A percentile compares a stretch with the other conserved stretches of the same genome.
Conservation (phyloP, 2,113 vertebrate genomes). For the Pangasianodon hypophthalmus region DNA sequence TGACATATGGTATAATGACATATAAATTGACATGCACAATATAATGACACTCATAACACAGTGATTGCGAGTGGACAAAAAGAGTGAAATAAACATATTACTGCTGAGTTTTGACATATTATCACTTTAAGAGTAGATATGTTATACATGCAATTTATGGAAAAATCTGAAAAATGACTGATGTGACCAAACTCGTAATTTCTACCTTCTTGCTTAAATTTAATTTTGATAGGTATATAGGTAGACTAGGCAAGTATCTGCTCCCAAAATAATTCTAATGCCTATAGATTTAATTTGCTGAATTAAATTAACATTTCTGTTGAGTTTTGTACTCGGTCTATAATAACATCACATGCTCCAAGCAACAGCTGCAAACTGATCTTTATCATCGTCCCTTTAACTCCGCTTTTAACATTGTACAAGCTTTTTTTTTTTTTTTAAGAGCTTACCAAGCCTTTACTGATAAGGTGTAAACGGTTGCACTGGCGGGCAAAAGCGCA, state of each 20-base stretch:
- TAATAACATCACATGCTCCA: neutral
- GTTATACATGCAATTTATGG: neutral
- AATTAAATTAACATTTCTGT: neutral
- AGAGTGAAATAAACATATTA: neutral
- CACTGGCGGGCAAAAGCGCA: constrained; percentile 4
- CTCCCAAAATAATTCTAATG: neutral
- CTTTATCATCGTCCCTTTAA: neutral
- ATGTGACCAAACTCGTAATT: neutral
- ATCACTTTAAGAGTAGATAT: neutral
- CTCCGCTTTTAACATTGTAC: neutral
- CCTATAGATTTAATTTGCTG: neutral
- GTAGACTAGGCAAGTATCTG: neutral
- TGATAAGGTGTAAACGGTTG: constrained; percentile 18
- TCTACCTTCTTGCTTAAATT: neutral
- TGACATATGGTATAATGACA: neutral
- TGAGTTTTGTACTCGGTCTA: neutral
- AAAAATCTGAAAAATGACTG: neutral
- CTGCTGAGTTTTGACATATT: neutral
- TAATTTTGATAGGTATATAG: neutral
- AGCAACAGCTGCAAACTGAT: neutral
- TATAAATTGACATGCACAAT: neutral
- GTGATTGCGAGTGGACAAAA: neutral
- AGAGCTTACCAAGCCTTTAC: neutral
- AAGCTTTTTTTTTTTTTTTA: neutral
- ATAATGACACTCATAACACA: neutral